Conservation (phyloP, 2,888 invertebrate species). For the Ryuthela nishihirai region DNA sequence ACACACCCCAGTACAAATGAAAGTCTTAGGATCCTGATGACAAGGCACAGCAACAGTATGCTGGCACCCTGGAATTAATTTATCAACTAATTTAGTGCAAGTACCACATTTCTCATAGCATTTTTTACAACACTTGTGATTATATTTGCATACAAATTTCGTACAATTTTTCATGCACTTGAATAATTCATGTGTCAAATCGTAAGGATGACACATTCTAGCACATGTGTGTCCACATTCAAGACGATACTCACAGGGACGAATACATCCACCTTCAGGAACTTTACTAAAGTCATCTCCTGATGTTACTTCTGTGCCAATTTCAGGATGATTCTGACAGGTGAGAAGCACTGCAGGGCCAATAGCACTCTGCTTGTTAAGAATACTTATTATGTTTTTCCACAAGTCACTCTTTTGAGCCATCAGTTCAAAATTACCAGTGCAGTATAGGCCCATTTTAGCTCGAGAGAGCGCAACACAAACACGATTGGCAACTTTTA, state of each 20-base stretch:
- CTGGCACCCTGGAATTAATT: constrained; percentile 26
- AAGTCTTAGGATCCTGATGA: constrained; percentile 2
- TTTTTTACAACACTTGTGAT: constrained; percentile 19
- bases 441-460: constrained; percentile 37
- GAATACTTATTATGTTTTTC: constrained; percentile 18
- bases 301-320: constrained; percentile 10
- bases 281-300: constrained; percentile 29
- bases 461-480: constrained; percentile 43
- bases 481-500: constrained; percentile 46
- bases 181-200: constrained; percentile 12
- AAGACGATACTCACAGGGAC: constrained; percentile 47
- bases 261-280: constrained; percentile 45
- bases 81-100: constrained; percentile 11
- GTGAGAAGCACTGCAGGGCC: constrained; percentile 19
- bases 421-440: constrained; percentile 38
- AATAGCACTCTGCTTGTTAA: constrained; percentile 22
- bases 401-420: constrained; percentile 25
- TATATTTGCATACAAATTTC: constrained; percentile 4
- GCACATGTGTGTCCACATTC: constrained; percentile 51
- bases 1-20: constrained; percentile 45
- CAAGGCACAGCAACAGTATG: constrained; percentile 35
- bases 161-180: constrained; percentile 19
- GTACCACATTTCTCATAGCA: constrained; percentile 25
- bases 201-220: constrained; percentile 41
- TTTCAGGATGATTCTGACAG: constrained; percentile 33